These are phyloP conservation scores for Drosophila cracens DNA, from an alignment of 2,888 invertebrate species.

Conservation along the genomic window DNA sequence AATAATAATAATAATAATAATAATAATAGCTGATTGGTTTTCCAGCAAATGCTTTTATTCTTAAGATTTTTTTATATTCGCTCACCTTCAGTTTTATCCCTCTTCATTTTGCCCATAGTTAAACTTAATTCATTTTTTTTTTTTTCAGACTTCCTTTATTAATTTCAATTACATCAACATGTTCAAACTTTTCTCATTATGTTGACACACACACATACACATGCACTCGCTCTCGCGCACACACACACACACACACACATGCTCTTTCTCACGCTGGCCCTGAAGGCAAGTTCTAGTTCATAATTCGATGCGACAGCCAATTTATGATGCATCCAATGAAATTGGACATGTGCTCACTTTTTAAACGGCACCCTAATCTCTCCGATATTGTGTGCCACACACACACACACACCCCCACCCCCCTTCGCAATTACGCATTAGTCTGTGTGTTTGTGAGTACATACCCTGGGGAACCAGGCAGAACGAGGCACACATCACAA, in stretches of 20 bases:
- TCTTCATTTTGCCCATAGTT: neutral
- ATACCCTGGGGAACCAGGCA: constrained; percentile 29
- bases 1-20: too few relatives aligned
- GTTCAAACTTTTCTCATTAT: constrained; percentile 6
- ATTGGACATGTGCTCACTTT: constrained; percentile 62
- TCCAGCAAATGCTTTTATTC: neutral
- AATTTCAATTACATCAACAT: constrained; percentile 1
- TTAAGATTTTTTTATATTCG: neutral
- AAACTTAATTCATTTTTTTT: neutral
- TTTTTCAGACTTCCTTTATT: neutral
- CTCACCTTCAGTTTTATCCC: neutral
- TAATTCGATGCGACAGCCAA: constrained; percentile 59
- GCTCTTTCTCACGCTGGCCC: constrained; percentile 49
- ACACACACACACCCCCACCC: neutral
- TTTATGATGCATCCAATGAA: constrained; percentile 55
- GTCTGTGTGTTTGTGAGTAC: constrained; percentile 3
- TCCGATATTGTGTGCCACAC: constrained; percentile 12
- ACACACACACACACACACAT: neutral
- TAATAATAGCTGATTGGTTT: neutral
- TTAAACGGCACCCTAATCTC: constrained; percentile 39
- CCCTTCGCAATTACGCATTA: neutral
- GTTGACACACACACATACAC: neutral
- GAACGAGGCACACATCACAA: neutral
- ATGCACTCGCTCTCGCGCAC: too few relatives aligned
- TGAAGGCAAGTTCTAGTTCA: constrained; percentile 48